Percentiles rank a stretch among this genome's conserved stretches.
phyloP scores from a whole-genome alignment of 2,888 invertebrate species.

The Papilio demoleus region DNA sequence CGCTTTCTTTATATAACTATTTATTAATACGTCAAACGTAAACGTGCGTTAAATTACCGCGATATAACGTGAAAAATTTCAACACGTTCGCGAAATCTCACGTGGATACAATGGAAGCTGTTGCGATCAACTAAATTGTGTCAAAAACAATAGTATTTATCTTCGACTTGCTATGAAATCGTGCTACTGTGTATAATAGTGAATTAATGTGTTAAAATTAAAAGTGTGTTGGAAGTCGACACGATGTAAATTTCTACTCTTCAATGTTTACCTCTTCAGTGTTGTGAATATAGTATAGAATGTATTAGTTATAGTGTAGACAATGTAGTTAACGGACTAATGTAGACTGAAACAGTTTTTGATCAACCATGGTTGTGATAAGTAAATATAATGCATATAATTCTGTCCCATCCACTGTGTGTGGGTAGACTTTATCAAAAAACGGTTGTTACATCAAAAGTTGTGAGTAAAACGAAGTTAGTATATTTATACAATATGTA shows the following conservation, averaged over 20 bases:
- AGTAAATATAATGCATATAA: slow-evolving; percentile 56
- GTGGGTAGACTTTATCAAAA: slow-evolving; percentile 60
- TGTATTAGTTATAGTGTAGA: slow-evolving; percentile 60
- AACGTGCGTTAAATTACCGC: slow-evolving; percentile 66
- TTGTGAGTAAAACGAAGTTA: slow-evolving; percentile 72
- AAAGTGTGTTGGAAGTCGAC: slow-evolving; percentile 59
- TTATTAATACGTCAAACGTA: slow-evolving; percentile 72
- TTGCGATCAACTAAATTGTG: slow-evolving; percentile 65
- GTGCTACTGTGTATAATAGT: slow-evolving; percentile 60
- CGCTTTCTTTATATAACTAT: slow-evolving; percentile 72
- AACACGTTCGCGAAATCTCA: slow-evolving; percentile 59
- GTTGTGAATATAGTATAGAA: slow-evolving; percentile 69
- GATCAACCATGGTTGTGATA: slow-evolving; percentile 75
- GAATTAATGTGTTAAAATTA: slow-evolving; percentile 61
- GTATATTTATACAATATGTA: slow-evolving; percentile 66
- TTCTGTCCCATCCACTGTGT: slow-evolving; percentile 53
- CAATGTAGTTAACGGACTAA: slow-evolving; percentile 59
- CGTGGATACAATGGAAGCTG: slow-evolving; percentile 63
- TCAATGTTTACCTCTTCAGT: slow-evolving; percentile 82
- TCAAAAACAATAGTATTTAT: slow-evolving; percentile 68
- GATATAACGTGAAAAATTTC: slow-evolving; percentile 59
- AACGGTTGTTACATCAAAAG: slow-evolving; percentile 72
- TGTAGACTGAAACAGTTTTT: slow-evolving; percentile 53
- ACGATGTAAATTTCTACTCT: slow-evolving; percentile 68
- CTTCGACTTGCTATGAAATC: slow-evolving; percentile 55